These are phyloP conservation scores for Sitophilus oryzae DNA, from an alignment of 1,140 invertebrate genomes.

Conservation along the genomic window DNA sequence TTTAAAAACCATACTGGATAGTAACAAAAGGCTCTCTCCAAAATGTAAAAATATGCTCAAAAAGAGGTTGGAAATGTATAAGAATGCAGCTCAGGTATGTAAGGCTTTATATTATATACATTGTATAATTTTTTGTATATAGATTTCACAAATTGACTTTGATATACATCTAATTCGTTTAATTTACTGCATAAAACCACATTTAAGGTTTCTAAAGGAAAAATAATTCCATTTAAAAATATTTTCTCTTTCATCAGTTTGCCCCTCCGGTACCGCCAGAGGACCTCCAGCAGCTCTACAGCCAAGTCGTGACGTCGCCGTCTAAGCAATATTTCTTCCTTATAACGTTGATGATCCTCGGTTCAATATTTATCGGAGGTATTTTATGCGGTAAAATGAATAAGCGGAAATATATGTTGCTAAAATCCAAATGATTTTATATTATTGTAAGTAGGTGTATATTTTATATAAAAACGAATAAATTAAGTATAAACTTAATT, in stretches of 20 bases:
- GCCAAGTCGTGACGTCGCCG: conserved; percentile 63
- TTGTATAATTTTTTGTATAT: not conserved
- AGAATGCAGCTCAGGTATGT: conserved; percentile 72
- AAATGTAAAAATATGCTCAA: conserved; percentile 74
- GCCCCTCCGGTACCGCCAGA: conserved; percentile 47
- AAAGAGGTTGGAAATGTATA: conserved; percentile 82
- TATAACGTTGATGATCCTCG: conserved; percentile 62
- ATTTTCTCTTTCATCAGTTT: conserved; percentile 4
- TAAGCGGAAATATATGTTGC: conserved; percentile 48
- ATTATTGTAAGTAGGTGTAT: not conserved
- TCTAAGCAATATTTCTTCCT: conserved; percentile 73
- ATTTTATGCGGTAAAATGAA: conserved; percentile 76
- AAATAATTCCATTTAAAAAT: not conserved
- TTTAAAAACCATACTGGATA: conserved; percentile 65
- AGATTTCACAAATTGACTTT: no score
- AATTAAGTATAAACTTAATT: not conserved
- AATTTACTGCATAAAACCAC: conserved; percentile 89
- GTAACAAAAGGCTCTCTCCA: conserved; percentile 59
- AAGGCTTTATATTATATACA: conserved; percentile 1
- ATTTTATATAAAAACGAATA: not conserved
- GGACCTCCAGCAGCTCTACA: conserved; percentile 64
- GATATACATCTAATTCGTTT: no score
- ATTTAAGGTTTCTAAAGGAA: conserved; percentile 55
- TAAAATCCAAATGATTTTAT: conserved; percentile 40
- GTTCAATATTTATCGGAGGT: conserved; percentile 72